Evolutionary conservation across 2,113 vertebrate genomes (phyloP).

Genomic region (Leucopsar rothschildi): DNA sequence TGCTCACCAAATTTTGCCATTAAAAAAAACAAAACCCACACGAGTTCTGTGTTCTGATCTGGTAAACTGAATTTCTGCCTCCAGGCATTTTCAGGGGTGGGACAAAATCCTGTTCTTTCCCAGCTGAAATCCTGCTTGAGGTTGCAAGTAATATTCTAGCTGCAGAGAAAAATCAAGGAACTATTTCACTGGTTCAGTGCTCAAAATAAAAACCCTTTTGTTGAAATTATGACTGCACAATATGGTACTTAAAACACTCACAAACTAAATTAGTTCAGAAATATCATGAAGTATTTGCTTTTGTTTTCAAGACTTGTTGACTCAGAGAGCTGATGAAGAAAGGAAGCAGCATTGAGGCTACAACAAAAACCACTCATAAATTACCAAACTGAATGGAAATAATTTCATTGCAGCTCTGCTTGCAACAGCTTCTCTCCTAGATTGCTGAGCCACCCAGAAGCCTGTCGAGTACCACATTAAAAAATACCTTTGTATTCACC

Average conservation of each 20-base stretch:
- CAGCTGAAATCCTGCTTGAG: not conserved
- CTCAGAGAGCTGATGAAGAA: not conserved
- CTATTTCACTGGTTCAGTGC: not conserved
- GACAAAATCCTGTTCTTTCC: not conserved
- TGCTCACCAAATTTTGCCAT: not conserved
- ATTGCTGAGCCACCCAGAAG: not conserved
- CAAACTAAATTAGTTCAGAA: not conserved
- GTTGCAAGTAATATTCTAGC: not conserved
- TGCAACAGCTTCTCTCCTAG: not conserved
- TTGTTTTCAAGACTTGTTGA: not conserved
- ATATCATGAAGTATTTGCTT: not conserved
- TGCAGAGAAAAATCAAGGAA: not conserved
- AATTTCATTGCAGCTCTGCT: not conserved
- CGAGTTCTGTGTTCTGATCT: not conserved
- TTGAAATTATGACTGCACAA: not conserved
- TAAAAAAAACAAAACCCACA: fast-evolving
- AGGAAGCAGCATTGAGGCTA: not conserved
- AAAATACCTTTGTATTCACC: not conserved
- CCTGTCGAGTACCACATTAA: not conserved
- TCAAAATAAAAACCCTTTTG: not conserved
- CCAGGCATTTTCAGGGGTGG: not conserved
- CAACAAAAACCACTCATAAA: not conserved
- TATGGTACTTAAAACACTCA: not conserved
- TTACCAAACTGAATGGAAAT: not conserved
- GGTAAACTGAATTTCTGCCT: not conserved